These are phyloP conservation scores for Drosophila bunnanda DNA, from an alignment of 2,888 invertebrate species.

Conservation along the genomic window DNA sequence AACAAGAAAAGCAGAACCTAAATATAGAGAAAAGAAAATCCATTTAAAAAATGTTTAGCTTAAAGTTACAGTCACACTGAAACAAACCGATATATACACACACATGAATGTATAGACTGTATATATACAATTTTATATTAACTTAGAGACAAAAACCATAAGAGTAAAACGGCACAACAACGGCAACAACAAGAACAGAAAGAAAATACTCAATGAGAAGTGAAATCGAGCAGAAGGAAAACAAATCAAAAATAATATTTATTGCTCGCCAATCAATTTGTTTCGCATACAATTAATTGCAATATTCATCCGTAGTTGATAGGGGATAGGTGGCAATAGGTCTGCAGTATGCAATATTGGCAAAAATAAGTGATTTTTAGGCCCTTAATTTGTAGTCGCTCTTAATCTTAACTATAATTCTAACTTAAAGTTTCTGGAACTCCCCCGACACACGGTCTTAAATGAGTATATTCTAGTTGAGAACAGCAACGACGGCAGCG, in stretches of 20 bases:
- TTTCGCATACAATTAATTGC: background rate
- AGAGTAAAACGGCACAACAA: slow-evolving; percentile 62
- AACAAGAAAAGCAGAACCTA: slow-evolving; percentile 32
- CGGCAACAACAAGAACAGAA: slow-evolving; percentile 42
- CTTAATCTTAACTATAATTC: slow-evolving; percentile 37
- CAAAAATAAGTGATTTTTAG: slow-evolving; percentile 79
- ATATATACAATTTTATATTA: slow-evolving; percentile 52
- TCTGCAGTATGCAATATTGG: slow-evolving; percentile 54
- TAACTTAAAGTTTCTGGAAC: slow-evolving; percentile 25
- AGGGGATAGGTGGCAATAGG: slow-evolving; percentile 67
- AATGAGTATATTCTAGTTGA: slow-evolving; percentile 83
- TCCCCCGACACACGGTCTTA: slow-evolving; percentile 33
- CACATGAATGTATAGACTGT: slow-evolving; percentile 54
- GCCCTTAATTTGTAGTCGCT: slow-evolving; percentile 51
- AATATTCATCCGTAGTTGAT: slow-evolving; percentile 42
- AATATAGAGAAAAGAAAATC: slow-evolving; percentile 52
- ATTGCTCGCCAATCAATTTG: slow-evolving; percentile 67
- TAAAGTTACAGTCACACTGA: slow-evolving; percentile 41
- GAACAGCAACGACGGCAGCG: slow-evolving; percentile 56
- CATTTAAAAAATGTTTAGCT: slow-evolving; percentile 41
- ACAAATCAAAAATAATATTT: slow-evolving; percentile 35
- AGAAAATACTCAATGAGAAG: slow-evolving; percentile 63
- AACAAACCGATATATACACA: slow-evolving; percentile 40
- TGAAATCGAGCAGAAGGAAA: slow-evolving; percentile 34
- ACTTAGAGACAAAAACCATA: slow-evolving; percentile 59